Conservation (phyloP, 1,140 invertebrate genomes). For the Bombus pascuorum region DNA sequence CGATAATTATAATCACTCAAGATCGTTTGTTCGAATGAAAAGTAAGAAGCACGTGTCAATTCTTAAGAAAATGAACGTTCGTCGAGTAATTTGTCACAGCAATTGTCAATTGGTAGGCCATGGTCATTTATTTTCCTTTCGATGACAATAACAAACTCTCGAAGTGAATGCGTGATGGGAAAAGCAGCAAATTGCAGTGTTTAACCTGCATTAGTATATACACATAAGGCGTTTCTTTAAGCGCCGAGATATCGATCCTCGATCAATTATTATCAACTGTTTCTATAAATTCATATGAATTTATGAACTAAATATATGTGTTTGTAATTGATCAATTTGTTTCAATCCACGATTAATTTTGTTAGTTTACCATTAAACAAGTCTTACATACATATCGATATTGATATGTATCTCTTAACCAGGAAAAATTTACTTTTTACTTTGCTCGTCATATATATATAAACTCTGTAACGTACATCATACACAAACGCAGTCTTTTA, state of each 20-base stretch:
- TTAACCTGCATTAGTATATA: neutral
- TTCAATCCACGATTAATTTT: neutral
- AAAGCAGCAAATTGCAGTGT: slow-evolving; percentile 18
- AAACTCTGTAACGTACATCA: too few relatives aligned
- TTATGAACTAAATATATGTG: neutral
- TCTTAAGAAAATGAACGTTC: neutral
- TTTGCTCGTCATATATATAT: too few relatives aligned
- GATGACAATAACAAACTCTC: neutral
- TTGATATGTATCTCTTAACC: too few relatives aligned
- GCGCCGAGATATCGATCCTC: slow-evolving; percentile 48
- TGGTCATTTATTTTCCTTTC: neutral
- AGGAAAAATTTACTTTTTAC: too few relatives aligned
- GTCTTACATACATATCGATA: too few relatives aligned
- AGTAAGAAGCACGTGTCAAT: neutral
- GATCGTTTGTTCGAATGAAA: neutral
- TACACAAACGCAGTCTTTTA: neutral
- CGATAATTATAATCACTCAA: neutral
- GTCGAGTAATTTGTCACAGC: neutral
- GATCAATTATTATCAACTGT: neutral
- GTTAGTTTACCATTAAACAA: neutral
- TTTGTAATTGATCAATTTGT: neutral
- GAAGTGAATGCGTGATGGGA: neutral
- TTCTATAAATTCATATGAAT: neutral
- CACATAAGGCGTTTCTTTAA: neutral
- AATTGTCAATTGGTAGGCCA: too few relatives aligned